These are phyloP conservation scores for Rhagium mordax DNA, from an alignment of 2,888 invertebrate genomes.

Conservation along the genomic window DNA sequence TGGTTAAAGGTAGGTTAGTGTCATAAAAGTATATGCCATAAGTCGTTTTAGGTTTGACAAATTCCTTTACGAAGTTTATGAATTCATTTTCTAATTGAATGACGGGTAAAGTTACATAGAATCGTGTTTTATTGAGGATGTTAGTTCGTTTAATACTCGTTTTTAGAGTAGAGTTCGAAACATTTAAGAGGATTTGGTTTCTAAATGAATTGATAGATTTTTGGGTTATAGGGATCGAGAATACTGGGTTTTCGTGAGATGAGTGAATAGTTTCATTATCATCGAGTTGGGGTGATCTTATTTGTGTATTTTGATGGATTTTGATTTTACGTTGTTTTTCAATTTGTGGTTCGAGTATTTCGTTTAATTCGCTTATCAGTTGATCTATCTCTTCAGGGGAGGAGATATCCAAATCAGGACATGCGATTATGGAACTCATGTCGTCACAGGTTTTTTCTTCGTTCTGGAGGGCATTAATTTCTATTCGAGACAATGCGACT, in stretches of 20 bases:
- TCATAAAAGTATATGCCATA: background rate
- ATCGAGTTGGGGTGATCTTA: background rate
- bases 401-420: background rate
- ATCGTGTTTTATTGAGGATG: background rate
- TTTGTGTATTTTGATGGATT: too few relatives aligned
- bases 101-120: background rate
- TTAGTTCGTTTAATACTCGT: background rate
- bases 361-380: background rate
- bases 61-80: background rate
- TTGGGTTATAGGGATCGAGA: background rate
- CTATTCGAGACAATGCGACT: slow-evolving; percentile 32
- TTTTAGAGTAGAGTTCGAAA: background rate
- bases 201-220: background rate
- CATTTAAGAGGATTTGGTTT: background rate
- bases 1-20: background rate
- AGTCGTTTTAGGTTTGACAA: background rate
- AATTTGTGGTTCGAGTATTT: too few relatives aligned
- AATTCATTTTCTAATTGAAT: background rate
- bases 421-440: background rate
- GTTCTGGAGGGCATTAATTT: background rate
- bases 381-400: background rate
- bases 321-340: too few relatives aligned
- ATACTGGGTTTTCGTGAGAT: background rate
- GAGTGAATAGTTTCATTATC: background rate
- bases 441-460: background rate